Percentiles rank a stretch among this genome's conserved stretches.
Evolutionary conservation across 2,113 vertebrate genomes (phyloP).

Genomic region (Tragulus kanchil): DNA sequence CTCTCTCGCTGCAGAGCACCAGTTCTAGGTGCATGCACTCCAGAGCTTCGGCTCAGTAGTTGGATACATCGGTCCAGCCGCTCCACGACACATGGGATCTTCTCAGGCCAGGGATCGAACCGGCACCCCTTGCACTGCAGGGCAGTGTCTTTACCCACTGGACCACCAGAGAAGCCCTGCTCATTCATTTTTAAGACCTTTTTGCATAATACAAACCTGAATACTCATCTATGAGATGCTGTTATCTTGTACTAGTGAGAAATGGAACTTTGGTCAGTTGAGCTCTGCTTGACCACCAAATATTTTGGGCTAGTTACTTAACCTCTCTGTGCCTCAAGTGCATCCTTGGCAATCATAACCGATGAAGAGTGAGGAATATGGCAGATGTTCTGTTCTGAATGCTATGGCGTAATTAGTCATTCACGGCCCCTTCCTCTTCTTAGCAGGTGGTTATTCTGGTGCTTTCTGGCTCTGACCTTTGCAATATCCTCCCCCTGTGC

Average conservation of each 20-base stretch:
- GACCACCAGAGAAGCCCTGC: not conserved
- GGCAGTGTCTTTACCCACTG: too few relatives aligned
- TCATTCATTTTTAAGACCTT: not conserved
- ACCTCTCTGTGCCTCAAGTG: not conserved
- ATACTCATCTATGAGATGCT: not conserved
- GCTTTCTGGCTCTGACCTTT: not conserved
- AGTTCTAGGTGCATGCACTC: too few relatives aligned
- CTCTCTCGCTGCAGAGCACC: too few relatives aligned
- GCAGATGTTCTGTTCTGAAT: accelerated
- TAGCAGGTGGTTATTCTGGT: not conserved
- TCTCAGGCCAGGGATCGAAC: too few relatives aligned
- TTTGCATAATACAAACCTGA: not conserved
- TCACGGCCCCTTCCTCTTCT: not conserved
- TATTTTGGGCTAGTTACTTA: not conserved
- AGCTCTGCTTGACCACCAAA: not conserved
- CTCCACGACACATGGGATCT: too few relatives aligned
- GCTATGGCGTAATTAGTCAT: not conserved
- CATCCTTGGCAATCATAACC: not conserved
- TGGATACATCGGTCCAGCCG: too few relatives aligned
- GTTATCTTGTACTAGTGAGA: not conserved
- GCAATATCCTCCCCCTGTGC: accelerated
- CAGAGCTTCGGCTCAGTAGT: too few relatives aligned
- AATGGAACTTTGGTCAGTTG: not conserved
- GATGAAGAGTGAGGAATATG: not conserved
- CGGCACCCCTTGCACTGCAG: too few relatives aligned